Evolutionary conservation across 2,888 invertebrate genomes (phyloP).

Genomic region (Drosophila nr. perissopoda): DNA sequence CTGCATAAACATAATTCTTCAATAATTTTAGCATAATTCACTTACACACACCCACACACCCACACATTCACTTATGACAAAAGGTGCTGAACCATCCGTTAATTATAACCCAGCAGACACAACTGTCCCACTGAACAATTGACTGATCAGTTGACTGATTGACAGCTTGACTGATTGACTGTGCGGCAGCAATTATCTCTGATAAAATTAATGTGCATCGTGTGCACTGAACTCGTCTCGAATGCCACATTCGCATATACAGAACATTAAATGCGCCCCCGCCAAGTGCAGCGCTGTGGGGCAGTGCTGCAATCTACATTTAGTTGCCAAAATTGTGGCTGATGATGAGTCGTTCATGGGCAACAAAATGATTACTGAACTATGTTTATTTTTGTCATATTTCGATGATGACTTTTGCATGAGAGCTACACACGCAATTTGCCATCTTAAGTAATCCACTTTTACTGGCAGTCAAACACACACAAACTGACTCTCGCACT

Average conservation of each 20-base stretch:
- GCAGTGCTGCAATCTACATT: conserved; percentile 8
- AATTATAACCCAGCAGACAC: conserved; percentile 57
- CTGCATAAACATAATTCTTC: conserved; percentile 8
- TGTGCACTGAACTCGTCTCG: conserved; percentile 46
- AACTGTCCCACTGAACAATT: conserved; percentile 30
- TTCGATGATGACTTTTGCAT: conserved; percentile 32
- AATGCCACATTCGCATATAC: conserved; percentile 47
- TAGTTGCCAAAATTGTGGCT: conserved; percentile 34
- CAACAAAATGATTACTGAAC: neutral
- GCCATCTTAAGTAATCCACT: conserved; percentile 64
- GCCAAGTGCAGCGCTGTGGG: conserved; percentile 20
- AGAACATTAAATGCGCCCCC: conserved; percentile 44
- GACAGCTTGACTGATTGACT: conserved; percentile 21
- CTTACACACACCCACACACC: conserved; percentile 20
- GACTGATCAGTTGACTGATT: conserved; percentile 19
- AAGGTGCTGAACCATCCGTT: conserved; percentile 42
- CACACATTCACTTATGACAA: conserved; percentile 7
- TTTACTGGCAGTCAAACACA: conserved; percentile 28
- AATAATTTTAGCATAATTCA: conserved; percentile 53
- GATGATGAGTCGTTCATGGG: conserved; percentile 22
- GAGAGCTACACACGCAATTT: conserved; percentile 42
- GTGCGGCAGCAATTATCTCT: conserved; percentile 44
- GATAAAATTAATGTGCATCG: conserved; percentile 63
- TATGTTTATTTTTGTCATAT: conserved; percentile 35
- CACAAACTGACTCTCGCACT: neutral